Evolutionary conservation across 1,140 invertebrate species (phyloP), one percentile per base, ranked within the genome.

Genomic region (Achroia grisella): DNA sequence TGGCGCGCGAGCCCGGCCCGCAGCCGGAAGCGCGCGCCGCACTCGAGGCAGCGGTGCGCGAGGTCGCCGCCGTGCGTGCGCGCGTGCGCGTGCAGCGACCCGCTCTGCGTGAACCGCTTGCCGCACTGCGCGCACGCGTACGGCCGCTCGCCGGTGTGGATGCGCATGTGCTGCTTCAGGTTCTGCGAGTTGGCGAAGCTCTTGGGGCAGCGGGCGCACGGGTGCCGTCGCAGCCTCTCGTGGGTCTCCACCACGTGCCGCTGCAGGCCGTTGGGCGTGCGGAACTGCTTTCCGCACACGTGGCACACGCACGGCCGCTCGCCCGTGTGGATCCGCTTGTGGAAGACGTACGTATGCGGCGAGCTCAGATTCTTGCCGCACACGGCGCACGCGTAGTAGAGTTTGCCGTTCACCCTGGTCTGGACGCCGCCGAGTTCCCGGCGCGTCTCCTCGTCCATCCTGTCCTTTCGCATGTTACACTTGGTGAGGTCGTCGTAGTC

Each of bases 221-320:
- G 52, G 49, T 82, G 87, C 0, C 89, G 88, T 49, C 89, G 89
- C 0, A 89, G 86, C 0, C 88, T 80, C 28, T 89, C 88, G 57
- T 93, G 92, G 0, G 91, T 90, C 41, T 91, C 89, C 10, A 87
- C 85, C 11, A 91, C 39, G 62, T 93, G 92, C 10, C 89, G 76
- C 4, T 86, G 85, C 10, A 92, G 67, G 4, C 90, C 89, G 62
- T 89, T 86, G 1, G 88, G 87, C 10, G 91, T 87, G 11, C 90
- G 81, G 70, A 94, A 95, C 44, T 90, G 89, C 65, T 93, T 93
- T 0, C 91, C 92, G 64, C 93, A 94, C 1, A 92, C 71, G 48
- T 90, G 88, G 61, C 93, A 95, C 15, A 89, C 89, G 62, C 89
- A 93, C 1, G 91, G 91, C 45, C 91, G 88, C 66, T 94, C 92